Evolutionary conservation across 2,797 vertebrate species (phyloP).

Genomic region (Liasis olivaceus): DNA sequence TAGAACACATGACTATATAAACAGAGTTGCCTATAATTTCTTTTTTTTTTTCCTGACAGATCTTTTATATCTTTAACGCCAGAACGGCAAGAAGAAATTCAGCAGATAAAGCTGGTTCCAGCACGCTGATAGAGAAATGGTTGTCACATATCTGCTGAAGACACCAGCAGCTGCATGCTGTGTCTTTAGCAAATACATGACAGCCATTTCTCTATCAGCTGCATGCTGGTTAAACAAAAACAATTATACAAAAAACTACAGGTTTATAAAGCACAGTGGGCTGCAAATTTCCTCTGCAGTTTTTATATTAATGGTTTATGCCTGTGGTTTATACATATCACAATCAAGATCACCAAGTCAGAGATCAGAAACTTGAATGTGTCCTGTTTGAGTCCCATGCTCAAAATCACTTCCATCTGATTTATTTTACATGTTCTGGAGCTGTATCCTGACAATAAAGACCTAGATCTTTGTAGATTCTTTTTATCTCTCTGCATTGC

Average conservation of each 20-base stretch:
- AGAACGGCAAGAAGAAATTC: not conserved
- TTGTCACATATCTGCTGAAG: not conserved
- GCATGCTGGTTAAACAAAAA: not conserved
- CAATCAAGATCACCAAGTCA: not conserved
- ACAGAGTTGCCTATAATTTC: not conserved
- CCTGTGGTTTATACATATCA: no score
- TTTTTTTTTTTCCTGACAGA: not conserved
- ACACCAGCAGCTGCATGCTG: not conserved
- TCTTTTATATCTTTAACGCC: not conserved
- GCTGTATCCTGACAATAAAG: not conserved
- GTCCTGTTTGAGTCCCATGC: not conserved
- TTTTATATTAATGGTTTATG: not conserved
- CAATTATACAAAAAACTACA: not conserved
- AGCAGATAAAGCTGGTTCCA: not conserved
- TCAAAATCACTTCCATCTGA: not conserved
- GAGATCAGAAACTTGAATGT: not conserved
- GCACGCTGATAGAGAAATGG: not conserved
- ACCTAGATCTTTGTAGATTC: not conserved
- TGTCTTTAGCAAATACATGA: not conserved
- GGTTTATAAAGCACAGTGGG: not conserved
- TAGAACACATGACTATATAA: constrained; percentile 21
- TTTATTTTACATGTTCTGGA: not conserved
- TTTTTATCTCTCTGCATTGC: not conserved
- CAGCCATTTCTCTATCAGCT: not conserved
- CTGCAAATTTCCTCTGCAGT: constrained; percentile 6